Base-by-base conservation (phyloP, 2,797 vertebrate genomes). In the Cyprinodon diabolis region DNA sequence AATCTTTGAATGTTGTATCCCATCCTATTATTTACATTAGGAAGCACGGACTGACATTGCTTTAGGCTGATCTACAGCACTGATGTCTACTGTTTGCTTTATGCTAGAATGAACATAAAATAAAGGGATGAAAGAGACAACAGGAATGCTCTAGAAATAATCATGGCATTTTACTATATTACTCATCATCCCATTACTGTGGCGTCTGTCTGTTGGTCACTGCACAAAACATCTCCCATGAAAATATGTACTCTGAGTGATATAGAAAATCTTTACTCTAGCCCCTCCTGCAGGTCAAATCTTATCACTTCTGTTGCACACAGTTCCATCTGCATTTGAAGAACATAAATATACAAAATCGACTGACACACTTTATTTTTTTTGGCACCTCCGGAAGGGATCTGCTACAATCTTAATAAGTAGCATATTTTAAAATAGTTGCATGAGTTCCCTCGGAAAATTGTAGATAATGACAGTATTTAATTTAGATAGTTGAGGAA, bases 251-350 rank as follows among this genome's bases (percentile, higher is more conserved):
- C 23, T 58, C 47, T 4, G 10, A 17, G 35, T 17, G 11, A 55
- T 2, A 17, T 6, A 14, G 21, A 19, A 35, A 25, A 76, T 40
- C 65, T 70, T 63, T 74, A 68, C 54, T 75, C 30, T 68, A 72
- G 71, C 68, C 74, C 77, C 75, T 58, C 68, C 74, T 71, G 67
- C 45, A 58, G 74, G 63, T 23, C 37, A 52, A 47, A 35, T 14
- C 23, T 60, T 67, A 76, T 21, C 35, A 25, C 35, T n/a, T 30
- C 58, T 55, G 25, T 67, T n/a, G 60, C 37, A 62, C 47, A 62
- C 4, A 2, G 60, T 19, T n/a, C 14, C 40, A 15, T 25, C 15
- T 52, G 11, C 54, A 14, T 63, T 47, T 56, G 23, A 11, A 56
- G 23, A 56, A 23, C 9, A 12, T 56, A n/a, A 12, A 2, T 56